These are phyloP conservation scores for Zoanthus gigantus DNA, from an alignment of 92 coral and sea anemone species.

Conservation along the genomic window DNA sequence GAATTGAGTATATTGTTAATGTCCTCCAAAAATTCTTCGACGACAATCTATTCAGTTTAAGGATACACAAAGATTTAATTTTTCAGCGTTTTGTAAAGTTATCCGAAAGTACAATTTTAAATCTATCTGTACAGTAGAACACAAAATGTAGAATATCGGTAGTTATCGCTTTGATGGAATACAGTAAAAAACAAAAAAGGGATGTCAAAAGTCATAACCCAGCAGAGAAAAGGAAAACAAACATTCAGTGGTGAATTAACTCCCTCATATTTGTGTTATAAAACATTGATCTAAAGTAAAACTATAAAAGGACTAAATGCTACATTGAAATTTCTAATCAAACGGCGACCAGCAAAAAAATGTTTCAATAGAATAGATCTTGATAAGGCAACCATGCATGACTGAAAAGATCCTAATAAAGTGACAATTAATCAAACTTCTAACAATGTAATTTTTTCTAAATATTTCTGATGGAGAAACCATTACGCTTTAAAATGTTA, in stretches of 20 bases:
- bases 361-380: background rate
- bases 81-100: background rate
- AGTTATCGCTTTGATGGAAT: too few species aligned
- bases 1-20: constrained; percentile 97
- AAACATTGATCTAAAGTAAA: too few species aligned
- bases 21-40: constrained; percentile 97
- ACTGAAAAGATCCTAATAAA: background rate
- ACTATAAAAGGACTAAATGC: too few species aligned
- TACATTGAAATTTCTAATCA: too few species aligned
- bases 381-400: background rate
- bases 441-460: background rate
- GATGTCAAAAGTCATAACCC: too few species aligned
- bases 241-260: too few species aligned
- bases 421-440: background rate
- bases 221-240: too few species aligned
- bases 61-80: background rate
- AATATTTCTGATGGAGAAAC: too few species aligned
- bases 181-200: too few species aligned
- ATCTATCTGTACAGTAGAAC: background rate
- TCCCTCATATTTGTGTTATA: too few species aligned
- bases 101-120: background rate
- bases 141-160: too few species aligned
- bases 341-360: background rate
- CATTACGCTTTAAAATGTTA: too few species aligned
- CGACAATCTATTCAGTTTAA: constrained; percentile 78